Evolutionary conservation across 2,113 vertebrate species (phyloP).

Genomic region (Gadus macrocephalus): DNA sequence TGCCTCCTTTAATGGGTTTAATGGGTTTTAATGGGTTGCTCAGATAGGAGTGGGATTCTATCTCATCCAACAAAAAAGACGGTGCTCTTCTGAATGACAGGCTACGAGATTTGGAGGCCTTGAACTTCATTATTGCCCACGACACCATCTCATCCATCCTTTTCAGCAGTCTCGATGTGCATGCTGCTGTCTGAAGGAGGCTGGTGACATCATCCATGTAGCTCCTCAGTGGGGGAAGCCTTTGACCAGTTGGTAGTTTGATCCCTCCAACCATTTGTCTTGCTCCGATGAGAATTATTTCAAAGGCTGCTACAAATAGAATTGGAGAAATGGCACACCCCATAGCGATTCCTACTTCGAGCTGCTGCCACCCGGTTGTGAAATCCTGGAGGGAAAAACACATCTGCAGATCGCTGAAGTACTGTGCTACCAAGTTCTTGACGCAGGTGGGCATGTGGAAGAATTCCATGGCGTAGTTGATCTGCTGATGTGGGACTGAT

Average conservation of each 20-base stretch:
- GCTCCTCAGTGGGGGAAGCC: no score
- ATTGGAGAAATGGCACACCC: background rate
- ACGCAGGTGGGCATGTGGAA: no score
- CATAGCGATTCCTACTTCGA: background rate
- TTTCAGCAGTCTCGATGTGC: background rate
- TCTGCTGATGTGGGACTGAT: conserved; percentile 19
- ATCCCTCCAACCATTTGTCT: background rate
- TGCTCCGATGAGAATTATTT: no score
- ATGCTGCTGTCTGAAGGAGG: background rate
- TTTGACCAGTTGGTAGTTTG: no score
- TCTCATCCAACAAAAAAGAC: no score
- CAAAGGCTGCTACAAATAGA: background rate
- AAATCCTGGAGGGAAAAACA: conserved; percentile 3
- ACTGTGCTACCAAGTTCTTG: no score
- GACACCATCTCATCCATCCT: background rate
- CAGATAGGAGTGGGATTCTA: no score
- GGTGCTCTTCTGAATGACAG: no score
- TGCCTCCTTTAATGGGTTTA: background rate
- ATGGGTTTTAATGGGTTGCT: no score
- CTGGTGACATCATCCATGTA: background rate
- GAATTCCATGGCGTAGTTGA: background rate
- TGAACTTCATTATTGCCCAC: no score
- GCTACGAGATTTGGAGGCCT: no score
- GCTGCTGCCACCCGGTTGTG: conserved; percentile 6
- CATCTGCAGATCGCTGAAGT: no score